These are phyloP conservation scores for Xylocopa sonorina DNA, from an alignment of 1,140 invertebrate genomes.

Conservation along the genomic window DNA sequence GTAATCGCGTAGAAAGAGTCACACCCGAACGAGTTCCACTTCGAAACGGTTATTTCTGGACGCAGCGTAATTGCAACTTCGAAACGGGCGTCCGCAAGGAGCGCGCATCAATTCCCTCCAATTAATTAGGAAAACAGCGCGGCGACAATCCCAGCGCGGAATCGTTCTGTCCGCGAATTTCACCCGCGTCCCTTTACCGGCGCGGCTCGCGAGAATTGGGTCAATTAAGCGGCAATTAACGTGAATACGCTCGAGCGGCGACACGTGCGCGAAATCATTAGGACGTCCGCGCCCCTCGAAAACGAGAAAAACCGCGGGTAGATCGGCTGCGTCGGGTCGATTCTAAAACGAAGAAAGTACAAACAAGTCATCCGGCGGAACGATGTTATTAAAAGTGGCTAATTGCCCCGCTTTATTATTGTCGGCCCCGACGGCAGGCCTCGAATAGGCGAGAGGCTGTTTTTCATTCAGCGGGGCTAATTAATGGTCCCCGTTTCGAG, in stretches of 20 bases:
- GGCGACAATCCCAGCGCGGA: neutral
- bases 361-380: conserved; percentile 60
- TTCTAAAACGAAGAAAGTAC: conserved; percentile 36
- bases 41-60: neutral
- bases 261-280: conserved; percentile 56
- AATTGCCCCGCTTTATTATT: conserved; percentile 67
- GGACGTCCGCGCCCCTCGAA: conserved; percentile 29
- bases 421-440: conserved; percentile 37
- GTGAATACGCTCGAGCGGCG: conserved; percentile 23
- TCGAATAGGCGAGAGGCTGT: conserved; percentile 60
- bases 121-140: neutral
- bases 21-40: neutral
- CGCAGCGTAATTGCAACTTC: neutral
- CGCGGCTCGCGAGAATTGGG: conserved; percentile 42
- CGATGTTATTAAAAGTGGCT: conserved; percentile 70
- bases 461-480: conserved; percentile 63
- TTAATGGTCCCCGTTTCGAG: conserved; percentile 58
- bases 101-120: neutral
- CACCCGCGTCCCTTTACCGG: conserved; percentile 5
- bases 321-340: neutral
- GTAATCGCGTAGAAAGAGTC: too few relatives aligned
- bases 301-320: neutral
- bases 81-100: neutral
- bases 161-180: neutral
- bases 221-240: conserved; percentile 57